Evolutionary conservation across 1,140 invertebrate species (phyloP).

Genomic region (Asobara japonica): DNA sequence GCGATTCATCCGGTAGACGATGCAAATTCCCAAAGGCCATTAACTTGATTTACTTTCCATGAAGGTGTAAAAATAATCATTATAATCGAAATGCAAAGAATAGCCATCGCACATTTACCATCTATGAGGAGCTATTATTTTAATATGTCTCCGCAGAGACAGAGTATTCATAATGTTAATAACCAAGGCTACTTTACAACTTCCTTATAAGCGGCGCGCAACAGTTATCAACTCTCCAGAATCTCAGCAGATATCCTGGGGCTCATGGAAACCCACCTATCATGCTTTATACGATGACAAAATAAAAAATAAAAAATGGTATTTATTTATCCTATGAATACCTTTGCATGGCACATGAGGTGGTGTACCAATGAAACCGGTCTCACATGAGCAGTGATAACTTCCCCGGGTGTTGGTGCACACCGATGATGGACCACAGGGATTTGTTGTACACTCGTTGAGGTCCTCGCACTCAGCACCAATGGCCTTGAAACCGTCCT

Average conservation of each 20-base stretch:
- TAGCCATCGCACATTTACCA: not conserved
- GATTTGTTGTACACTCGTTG: slow-evolving; percentile 81
- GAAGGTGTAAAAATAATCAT: not conserved
- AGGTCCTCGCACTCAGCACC: slow-evolving; percentile 83
- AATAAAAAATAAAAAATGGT: slow-evolving; percentile 2
- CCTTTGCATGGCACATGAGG: slow-evolving; percentile 83
- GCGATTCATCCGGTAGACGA: too few relatives aligned
- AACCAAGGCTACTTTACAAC: slow-evolving; percentile 6
- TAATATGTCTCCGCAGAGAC: not conserved
- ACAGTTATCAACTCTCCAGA: slow-evolving; percentile 25
- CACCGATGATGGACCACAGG: slow-evolving; percentile 82
- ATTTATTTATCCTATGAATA: slow-evolving; percentile 47
- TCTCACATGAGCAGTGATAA: slow-evolving; percentile 87
- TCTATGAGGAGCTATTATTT: not conserved
- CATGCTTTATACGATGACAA: slow-evolving; percentile 20
- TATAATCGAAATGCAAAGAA: not conserved
- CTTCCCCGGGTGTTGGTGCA: slow-evolving; percentile 88
- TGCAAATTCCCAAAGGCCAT: too few relatives aligned
- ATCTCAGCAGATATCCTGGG: slow-evolving; percentile 12
- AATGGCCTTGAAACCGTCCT: slow-evolving; percentile 84
- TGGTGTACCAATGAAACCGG: slow-evolving; percentile 85
- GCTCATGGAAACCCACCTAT: slow-evolving; percentile 16
- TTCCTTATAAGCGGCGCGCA: slow-evolving; percentile 22
- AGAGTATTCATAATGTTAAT: not conserved
- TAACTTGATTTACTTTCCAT: not conserved